Evolutionary conservation across 2,888 invertebrate species (phyloP), one percentile per base, ranked within the genome.

Genomic region (Mylabris sibirica): DNA sequence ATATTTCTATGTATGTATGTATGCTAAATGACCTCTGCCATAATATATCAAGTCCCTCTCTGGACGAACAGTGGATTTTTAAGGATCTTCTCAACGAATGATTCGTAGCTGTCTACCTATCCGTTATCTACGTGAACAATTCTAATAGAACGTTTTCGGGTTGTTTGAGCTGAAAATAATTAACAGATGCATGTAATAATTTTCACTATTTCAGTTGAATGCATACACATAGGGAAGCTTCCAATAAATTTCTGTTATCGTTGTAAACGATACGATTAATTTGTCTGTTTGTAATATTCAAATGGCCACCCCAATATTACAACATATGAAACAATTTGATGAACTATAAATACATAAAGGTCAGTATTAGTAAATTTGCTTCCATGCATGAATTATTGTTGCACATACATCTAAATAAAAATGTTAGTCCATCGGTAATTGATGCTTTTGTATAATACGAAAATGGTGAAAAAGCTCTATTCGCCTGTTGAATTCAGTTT

Each of bases 11-110:
- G 11, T 24, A 30, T 30, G 11, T 24, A 30, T 12, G 35, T 8
- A 63, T 62, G 66, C 59, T 63, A 59, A 67, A 74, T 78, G 77
- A 78, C 76, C 76, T 76, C 76, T 77, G 77, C 75, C 71, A 71
- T 75, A 59, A 69, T 24, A 69, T 24, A 14, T 57, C 24, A 24
- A 49, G 11, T 14, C 38, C 11, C 11, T 9, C 20, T 9, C 30
- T 60, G 60, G 9, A 26, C 30, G 17, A 6, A 17, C 6, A 44
- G 44, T 17, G 17, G 59, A 17, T 14, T 44, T 44, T 44, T 14
- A 14, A 2, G 4, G 6, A 44, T 17, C 11, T 44, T 17, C 4
- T 44, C 41, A 44, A 38, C 11, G 4, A 35, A 14, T 30, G 8
- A 30, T 30, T 30, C 12, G 14, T n/a, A 41, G 14, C 41, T 12